phyloP scores from a whole-genome alignment of 2,113 vertebrate species.

The Kryptolebias marmoratus region DNA sequence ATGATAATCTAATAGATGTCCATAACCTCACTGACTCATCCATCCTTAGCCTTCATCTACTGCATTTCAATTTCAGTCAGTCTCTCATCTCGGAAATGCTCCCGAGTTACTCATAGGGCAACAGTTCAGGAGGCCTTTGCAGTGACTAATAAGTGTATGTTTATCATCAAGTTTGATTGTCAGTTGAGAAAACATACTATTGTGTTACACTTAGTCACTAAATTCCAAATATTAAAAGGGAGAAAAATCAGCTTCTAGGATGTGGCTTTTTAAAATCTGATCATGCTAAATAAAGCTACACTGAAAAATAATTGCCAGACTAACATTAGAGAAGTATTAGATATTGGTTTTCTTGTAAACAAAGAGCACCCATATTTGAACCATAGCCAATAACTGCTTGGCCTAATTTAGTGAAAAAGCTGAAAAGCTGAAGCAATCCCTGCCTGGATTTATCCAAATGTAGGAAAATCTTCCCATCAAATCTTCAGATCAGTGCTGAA shows the following conservation, averaged over 20 bases:
- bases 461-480: not conserved
- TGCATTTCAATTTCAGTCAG: constrained; percentile 54
- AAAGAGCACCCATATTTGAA: too few species aligned
- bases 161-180: constrained; percentile 8
- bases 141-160: not conserved
- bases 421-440: not conserved
- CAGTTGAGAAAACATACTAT: constrained; percentile 20
- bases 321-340: not conserved
- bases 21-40: constrained; percentile 40
- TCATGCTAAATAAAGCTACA: too few species aligned
- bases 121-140: constrained; percentile 41
- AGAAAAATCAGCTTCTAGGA: not conserved
- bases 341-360: not conserved
- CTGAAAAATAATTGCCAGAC: too few species aligned
- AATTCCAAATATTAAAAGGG: constrained; percentile 11
- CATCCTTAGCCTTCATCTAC: constrained; percentile 43
- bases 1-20: constrained; percentile 58
- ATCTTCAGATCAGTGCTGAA: not conserved
- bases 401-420: not conserved
- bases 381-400: not conserved
- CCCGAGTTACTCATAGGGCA: constrained; percentile 9
- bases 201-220: constrained; percentile 30
- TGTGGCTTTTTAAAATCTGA: too few species aligned
- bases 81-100: constrained; percentile 45
- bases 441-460: not conserved